These are phyloP conservation scores for Plemyria rubiginata DNA, from an alignment of 2,888 invertebrate genomes.

Conservation along the genomic window DNA sequence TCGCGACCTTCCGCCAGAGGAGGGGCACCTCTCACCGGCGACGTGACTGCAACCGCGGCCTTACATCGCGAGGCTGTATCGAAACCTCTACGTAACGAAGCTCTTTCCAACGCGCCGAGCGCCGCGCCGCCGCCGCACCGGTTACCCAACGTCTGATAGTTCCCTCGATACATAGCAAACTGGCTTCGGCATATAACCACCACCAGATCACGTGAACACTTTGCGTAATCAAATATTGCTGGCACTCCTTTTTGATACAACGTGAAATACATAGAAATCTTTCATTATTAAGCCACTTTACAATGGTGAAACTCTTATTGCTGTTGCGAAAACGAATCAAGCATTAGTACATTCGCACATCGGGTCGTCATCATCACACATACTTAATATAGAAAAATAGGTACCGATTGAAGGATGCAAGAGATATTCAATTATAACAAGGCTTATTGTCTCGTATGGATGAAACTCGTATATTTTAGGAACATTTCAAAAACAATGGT, in stretches of 20 bases:
- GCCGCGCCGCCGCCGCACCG: constrained; percentile 30
- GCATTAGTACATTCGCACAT: constrained; percentile 42
- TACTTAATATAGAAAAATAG: constrained; percentile 27
- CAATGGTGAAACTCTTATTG: constrained; percentile 62
- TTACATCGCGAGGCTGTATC: constrained; percentile 83
- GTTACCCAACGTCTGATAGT: constrained; percentile 82
- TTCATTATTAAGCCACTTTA: constrained; percentile 68
- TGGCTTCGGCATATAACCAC: constrained; percentile 67
- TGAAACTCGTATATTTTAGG: constrained; percentile 42
- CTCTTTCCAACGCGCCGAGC: constrained; percentile 70
- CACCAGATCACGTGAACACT: constrained; percentile 75
- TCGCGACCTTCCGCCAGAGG: constrained; percentile 81
- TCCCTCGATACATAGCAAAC: constrained; percentile 77
- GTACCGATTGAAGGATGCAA: constrained; percentile 28
- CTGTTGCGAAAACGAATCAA: constrained; percentile 59
- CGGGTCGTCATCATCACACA: constrained; percentile 39
- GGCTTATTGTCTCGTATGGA: constrained; percentile 40
- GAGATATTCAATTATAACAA: constrained; percentile 26
- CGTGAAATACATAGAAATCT: constrained; percentile 75
- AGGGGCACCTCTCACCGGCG: constrained; percentile 82
- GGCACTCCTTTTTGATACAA: constrained; percentile 73
- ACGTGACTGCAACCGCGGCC: constrained; percentile 84
- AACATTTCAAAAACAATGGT: constrained; percentile 62
- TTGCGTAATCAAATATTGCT: constrained; percentile 76
- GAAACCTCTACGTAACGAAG: constrained; percentile 83